Base-by-base conservation (phyloP, 2,113 vertebrate genomes). In the Caracal caracal region DNA sequence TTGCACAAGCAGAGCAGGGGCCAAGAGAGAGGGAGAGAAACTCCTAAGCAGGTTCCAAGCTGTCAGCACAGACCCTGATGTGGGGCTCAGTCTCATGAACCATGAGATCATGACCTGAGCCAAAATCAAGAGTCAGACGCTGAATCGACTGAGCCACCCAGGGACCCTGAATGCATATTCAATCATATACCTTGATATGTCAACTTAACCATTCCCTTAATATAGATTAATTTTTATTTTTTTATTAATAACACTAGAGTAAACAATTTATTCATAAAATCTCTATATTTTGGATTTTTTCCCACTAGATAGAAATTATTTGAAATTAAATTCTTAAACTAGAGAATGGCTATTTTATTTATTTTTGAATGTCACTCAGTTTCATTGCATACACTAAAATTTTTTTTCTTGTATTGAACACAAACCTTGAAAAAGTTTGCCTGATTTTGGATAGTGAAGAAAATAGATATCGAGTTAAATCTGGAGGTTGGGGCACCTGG, bases 371-470 rank as follows among this genome's bases (percentile, higher is more conserved):
- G 19, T 68, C 28, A 47, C 33, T 59, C 43, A 70, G 19, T 75
- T 78, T 82, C 71, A 78, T 70, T 79, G n/a, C 70, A 78, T 90
- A 61, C 40, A 43, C 16, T 82, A 71, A 68, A n/a, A 28, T 6
- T 84, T 70, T 17, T 83, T 68, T 73, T 80, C 24, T 51, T 37
- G n/a, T 66, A 40, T 94, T 80, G 71, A 90, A 47, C 37, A 85
- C 37, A 91, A 2, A 84, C 75, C 28, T 85, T 81, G 37, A 10
- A 80, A 63, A 95, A 76, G 30, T 89, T 79, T 87, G 19, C 56
- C 51, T 88, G 20, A 76, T 80, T 96, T 73, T 66, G 93, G 56
- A 76, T 70, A 87, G n/a, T 92, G 71, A 94, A 86, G 86, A 82
- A 87, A 68, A 88, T 33, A 96, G 61, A 3, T 87, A 61, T 68